These are phyloP conservation scores for Boulengeromyrus knoepffleri DNA, from an alignment of 2,113 vertebrate genomes.

Conservation along the genomic window DNA sequence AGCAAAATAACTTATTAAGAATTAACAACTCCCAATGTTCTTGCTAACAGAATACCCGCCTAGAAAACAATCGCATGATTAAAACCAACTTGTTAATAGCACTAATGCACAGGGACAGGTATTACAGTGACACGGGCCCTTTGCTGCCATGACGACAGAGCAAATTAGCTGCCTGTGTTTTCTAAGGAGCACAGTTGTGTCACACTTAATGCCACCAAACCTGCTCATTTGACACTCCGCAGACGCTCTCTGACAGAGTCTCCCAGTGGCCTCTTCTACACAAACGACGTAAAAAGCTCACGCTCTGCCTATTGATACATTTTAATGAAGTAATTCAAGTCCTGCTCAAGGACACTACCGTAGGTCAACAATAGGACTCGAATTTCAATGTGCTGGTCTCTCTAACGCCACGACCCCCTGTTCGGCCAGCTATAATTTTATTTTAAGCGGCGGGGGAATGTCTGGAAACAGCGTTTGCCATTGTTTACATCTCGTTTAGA, in stretches of 20 bases:
- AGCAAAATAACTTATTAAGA: neutral
- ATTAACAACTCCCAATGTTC: neutral
- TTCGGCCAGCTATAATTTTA: neutral
- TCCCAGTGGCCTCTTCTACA: neutral
- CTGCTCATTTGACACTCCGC: neutral
- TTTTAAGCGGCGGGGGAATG: neutral
- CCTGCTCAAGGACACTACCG: neutral
- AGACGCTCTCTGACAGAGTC: neutral
- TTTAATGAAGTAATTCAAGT: slow-evolving; percentile 2
- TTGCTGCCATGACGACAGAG: neutral
- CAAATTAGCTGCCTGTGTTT: neutral
- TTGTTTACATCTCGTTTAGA: neutral
- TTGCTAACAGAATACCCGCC: neutral
- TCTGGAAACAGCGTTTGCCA: neutral
- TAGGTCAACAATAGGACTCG: neutral
- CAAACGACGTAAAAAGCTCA: neutral
- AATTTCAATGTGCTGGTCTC: neutral
- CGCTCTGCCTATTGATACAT: neutral
- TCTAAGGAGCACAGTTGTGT: neutral
- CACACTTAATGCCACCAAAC: neutral
- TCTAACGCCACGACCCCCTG: neutral
- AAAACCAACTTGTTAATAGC: neutral
- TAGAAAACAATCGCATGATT: neutral
- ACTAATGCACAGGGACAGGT: neutral
- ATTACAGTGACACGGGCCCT: neutral